phyloP scores from a whole-genome alignment of 1,140 invertebrate genomes.

The Akabosia matsudoensis region DNA sequence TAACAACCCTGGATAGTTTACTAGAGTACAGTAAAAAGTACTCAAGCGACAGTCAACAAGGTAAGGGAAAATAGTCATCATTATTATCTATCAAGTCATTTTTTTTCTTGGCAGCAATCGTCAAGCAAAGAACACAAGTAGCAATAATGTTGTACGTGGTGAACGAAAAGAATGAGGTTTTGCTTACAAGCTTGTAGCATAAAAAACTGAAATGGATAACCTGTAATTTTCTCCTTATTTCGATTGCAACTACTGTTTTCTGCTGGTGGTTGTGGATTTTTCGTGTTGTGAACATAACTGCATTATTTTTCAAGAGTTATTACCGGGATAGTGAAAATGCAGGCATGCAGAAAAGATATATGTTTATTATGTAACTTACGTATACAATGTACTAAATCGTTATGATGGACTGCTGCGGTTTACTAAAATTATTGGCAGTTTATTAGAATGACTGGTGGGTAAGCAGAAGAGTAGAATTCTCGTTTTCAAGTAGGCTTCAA shows the following conservation, averaged over 20 bases:
- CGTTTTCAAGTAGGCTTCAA: neutral
- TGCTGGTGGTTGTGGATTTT: constrained; percentile 14
- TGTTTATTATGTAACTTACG: neutral
- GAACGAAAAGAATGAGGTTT: constrained; percentile 6
- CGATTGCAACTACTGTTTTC: constrained; percentile 5
- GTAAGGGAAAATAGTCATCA: neutral
- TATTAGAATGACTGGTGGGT: neutral
- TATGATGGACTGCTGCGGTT: neutral
- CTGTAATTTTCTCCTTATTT: constrained; percentile 24
- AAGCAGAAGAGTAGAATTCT: too few species aligned
- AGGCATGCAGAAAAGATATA: neutral
- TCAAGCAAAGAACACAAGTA: neutral
- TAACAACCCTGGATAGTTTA: neutral
- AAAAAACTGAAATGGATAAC: constrained; percentile 22
- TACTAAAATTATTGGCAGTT: constrained; percentile 17
- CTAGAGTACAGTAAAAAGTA: neutral
- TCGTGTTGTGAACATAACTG: neutral
- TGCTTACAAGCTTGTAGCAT: neutral
- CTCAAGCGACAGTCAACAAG: neutral
- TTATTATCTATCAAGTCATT: neutral
- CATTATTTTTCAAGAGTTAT: constrained; percentile 5
- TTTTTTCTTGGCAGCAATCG: neutral
- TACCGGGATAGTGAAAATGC: neutral
- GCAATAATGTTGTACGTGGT: neutral
- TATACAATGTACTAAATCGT: too few species aligned